Conservation (phyloP, 2,113 vertebrate genomes). For the Turnix velox region DNA sequence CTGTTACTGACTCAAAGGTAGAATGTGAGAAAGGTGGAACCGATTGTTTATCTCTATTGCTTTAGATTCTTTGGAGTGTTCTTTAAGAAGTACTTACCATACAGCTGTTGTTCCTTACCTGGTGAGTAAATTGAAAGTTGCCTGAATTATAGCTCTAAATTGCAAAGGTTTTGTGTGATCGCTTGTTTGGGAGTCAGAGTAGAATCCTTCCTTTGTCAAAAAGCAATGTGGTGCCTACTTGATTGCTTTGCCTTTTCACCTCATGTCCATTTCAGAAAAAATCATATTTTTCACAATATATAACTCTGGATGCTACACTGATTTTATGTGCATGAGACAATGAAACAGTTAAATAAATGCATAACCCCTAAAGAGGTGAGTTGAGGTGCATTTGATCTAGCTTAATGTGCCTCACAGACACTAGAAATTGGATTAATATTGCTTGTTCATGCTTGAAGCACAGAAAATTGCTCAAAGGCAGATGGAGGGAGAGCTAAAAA, state of each 20-base stretch:
- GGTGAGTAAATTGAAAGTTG: neutral
- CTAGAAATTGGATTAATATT: constrained; percentile 78
- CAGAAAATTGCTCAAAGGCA: constrained; percentile 76
- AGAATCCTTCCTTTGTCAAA: neutral
- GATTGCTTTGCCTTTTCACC: neutral
- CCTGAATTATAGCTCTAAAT: neutral
- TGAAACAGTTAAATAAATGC: constrained; percentile 65
- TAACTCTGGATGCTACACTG: neutral
- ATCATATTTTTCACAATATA: neutral
- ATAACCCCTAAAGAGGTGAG: constrained; percentile 40
- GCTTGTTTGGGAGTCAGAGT: neutral
- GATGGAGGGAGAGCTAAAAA: constrained; percentile 64
- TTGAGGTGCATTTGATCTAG: constrained; percentile 63
- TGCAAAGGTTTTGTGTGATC: neutral
- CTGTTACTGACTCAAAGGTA: neutral
- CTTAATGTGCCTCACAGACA: constrained; percentile 72
- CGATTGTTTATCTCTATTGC: neutral
- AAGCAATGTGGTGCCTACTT: neutral
- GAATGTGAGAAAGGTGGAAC: neutral
- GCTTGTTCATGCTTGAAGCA: constrained; percentile 78
- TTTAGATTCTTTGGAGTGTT: neutral
- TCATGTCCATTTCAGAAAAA: neutral
- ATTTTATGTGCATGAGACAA: neutral
- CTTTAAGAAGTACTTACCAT: neutral
- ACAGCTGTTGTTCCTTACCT: neutral